Evolutionary conservation across 2,888 invertebrate genomes (phyloP).

Genomic region (Drosophila subquinaria): DNA sequence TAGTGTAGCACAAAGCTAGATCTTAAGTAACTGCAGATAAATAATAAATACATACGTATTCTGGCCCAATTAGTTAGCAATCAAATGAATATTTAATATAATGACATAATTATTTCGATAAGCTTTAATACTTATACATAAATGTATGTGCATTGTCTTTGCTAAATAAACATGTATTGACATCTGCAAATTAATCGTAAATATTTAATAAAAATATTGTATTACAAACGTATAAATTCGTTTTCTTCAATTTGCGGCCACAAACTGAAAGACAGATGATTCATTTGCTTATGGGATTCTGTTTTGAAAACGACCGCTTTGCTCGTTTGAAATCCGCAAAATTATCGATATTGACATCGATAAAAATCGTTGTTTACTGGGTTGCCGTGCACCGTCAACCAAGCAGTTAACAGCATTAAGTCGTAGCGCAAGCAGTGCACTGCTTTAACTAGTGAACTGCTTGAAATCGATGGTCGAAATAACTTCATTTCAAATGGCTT

Average conservation of each 20-base stretch:
- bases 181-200: slow-evolving; percentile 17
- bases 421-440: not conserved
- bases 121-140: slow-evolving; percentile 30
- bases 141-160: slow-evolving; percentile 12
- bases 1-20: slow-evolving; percentile 27
- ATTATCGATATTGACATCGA: no score
- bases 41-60: slow-evolving; percentile 1
- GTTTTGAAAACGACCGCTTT: no score
- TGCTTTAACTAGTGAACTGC: not conserved
- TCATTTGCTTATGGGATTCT: no score
- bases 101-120: slow-evolving; percentile 22
- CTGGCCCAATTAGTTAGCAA: slow-evolving; percentile 39
- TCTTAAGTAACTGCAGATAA: slow-evolving; percentile 17
- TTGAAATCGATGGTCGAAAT: not conserved
- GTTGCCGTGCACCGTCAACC: not conserved
- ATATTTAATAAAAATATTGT: slow-evolving; percentile 43
- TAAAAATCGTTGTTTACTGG: no score
- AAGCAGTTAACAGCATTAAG: not conserved
- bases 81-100: slow-evolving; percentile 4
- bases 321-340: no score
- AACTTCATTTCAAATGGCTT: not conserved
- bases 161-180: slow-evolving; percentile 26
- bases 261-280: no score
- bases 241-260: not conserved
- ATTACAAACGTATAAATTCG: slow-evolving; percentile 7